Evolutionary conservation across 2,888 invertebrate genomes (phyloP).

Genomic region (Desoria tigrina): DNA sequence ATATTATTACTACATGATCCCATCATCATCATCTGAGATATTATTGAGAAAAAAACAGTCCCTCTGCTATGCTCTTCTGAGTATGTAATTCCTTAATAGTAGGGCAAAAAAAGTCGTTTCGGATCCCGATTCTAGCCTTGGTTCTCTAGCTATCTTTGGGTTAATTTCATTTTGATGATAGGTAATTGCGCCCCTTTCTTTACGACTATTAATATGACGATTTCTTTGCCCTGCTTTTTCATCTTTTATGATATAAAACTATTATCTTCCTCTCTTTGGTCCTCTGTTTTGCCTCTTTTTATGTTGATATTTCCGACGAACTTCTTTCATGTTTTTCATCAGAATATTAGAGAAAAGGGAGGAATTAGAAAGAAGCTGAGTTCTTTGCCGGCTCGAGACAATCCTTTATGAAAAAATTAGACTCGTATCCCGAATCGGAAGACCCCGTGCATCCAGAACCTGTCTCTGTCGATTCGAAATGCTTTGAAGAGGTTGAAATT

Average conservation of each 20-base stretch:
- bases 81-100: neutral
- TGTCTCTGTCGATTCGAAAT: no score
- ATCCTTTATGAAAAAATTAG: no score
- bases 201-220: conserved; percentile 10
- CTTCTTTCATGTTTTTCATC: no score
- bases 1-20: neutral
- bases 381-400: no score
- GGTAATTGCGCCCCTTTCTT: conserved; percentile 28
- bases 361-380: no score
- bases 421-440: no score
- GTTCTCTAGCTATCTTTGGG: conserved; percentile 15
- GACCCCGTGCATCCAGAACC: no score
- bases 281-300: no score
- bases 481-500: no score
- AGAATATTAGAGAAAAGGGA: no score
- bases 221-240: conserved; percentile 4
- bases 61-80: neutral
- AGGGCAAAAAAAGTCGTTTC: conserved; percentile 2
- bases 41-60: neutral
- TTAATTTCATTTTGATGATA: conserved; percentile 37
- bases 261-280: neutral
- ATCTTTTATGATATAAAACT: conserved; percentile 4
- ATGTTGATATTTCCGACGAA: no score
- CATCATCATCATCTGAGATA: neutral
- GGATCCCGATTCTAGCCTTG: neutral